Percentiles rank a stretch among this genome's conserved stretches.
These are phyloP conservation scores for Anoplopoma fimbria DNA, from an alignment of 2,113 vertebrate genomes.

Conservation along the genomic window DNA sequence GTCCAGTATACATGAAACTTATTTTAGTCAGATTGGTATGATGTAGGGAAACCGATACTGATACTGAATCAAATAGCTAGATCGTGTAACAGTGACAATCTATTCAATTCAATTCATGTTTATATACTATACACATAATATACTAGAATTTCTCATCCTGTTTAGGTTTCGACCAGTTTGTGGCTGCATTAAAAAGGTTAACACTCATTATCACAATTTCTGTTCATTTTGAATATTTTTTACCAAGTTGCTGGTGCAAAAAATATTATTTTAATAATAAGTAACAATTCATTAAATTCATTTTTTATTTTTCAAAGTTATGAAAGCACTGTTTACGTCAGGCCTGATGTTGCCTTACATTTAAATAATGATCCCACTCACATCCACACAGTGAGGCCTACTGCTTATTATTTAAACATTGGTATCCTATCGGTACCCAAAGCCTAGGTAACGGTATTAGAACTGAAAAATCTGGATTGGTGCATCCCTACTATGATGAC, in stretches of 20 bases:
- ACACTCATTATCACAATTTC: too few species aligned
- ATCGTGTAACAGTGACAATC: background rate
- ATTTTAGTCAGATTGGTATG: background rate
- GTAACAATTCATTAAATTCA: background rate
- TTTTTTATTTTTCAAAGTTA: background rate
- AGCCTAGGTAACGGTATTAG: background rate
- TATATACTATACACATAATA: background rate
- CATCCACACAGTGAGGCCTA: background rate
- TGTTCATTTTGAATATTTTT: too few species aligned
- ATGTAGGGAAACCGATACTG: too few species aligned
- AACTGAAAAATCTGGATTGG: background rate
- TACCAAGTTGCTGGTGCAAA: background rate
- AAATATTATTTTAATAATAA: background rate
- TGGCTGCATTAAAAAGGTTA: background rate
- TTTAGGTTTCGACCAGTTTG: background rate
- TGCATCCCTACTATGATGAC: background rate
- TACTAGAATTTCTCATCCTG: background rate
- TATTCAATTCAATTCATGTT: background rate
- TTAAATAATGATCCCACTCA: background rate
- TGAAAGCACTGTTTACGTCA: background rate
- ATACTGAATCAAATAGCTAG: background rate
- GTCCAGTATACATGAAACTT: background rate
- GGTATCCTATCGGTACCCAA: background rate
- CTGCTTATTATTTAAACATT: background rate
- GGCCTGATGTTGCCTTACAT: background rate